Evolutionary conservation across 2,888 invertebrate genomes (phyloP).

Genomic region (Strigamia transsilvanica): DNA sequence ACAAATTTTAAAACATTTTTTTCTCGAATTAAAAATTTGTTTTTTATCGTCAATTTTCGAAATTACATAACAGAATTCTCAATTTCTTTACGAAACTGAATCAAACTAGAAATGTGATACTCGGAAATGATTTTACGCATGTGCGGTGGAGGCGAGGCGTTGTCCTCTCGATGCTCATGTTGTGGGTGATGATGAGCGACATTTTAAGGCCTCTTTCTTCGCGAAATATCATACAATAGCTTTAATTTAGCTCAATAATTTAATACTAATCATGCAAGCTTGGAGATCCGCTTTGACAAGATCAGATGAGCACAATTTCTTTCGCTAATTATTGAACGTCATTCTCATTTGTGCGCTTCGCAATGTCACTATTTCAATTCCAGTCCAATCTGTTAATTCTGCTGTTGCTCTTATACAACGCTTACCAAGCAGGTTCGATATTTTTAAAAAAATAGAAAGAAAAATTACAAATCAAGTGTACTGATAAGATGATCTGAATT

Average conservation of each 20-base stretch:
- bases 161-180: background rate
- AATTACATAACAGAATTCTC: too few relatives aligned
- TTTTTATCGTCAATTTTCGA: too few relatives aligned
- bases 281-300: background rate
- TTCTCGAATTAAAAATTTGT: too few relatives aligned
- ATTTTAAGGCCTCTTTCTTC: slow-evolving; percentile 5
- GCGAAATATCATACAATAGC: background rate
- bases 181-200: background rate
- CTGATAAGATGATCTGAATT: background rate
- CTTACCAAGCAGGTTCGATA: background rate
- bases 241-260: background rate
- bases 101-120: background rate
- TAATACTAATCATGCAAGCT: background rate
- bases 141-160: slow-evolving; percentile 35
- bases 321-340: background rate
- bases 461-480: background rate
- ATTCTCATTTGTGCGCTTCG: background rate
- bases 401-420: background rate
- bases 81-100: background rate
- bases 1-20: too few relatives aligned
- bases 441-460: background rate
- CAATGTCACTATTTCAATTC: background rate
- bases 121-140: slow-evolving; percentile 6
- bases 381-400: background rate
- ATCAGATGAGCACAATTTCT: background rate